Percentiles rank a stretch among this genome's conserved stretches.
phyloP scores from a whole-genome alignment of 2,888 invertebrate species.

The Phyto melanocephala region DNA sequence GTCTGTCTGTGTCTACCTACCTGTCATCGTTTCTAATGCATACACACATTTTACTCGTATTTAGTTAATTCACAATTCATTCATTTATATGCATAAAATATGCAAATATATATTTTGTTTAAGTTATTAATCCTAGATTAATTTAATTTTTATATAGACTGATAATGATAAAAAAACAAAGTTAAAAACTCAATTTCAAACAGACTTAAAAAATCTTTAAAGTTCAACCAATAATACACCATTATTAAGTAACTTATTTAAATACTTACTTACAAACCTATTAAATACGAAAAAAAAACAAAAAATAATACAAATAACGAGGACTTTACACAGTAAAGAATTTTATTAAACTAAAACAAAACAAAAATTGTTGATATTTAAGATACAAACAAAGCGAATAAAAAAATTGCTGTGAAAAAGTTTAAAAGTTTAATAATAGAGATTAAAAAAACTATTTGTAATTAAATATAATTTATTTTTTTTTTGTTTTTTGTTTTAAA shows the following conservation, averaged over 20 bases:
- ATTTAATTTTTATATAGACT: slow-evolving; percentile 62
- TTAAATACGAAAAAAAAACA: slow-evolving; percentile 48
- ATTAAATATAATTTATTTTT: background rate
- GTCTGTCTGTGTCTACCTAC: too few species aligned
- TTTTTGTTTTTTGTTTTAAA: slow-evolving; percentile 29
- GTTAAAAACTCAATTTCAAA: slow-evolving; percentile 58
- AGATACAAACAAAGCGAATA: slow-evolving; percentile 31
- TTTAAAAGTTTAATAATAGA: slow-evolving; percentile 37
- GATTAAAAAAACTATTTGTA: slow-evolving; percentile 61
- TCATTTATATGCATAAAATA: background rate
- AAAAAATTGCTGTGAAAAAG: slow-evolving; percentile 49
- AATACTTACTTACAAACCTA: background rate
- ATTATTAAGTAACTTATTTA: slow-evolving; percentile 43
- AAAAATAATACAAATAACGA: background rate
- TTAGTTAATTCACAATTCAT: slow-evolving; percentile 30
- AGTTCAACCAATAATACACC: slow-evolving; percentile 63
- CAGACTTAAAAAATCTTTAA: slow-evolving; percentile 43
- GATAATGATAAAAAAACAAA: slow-evolving; percentile 62
- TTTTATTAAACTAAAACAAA: slow-evolving; percentile 27
- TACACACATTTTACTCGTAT: background rate
- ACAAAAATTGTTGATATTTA: background rate
- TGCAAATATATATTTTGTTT: slow-evolving; percentile 8
- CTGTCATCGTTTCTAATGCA: background rate
- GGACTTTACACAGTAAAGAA: slow-evolving; percentile 29
- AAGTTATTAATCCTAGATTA: slow-evolving; percentile 61